phyloP scores from a whole-genome alignment of 2,888 invertebrate genomes.

The Coelopa pilipes region DNA sequence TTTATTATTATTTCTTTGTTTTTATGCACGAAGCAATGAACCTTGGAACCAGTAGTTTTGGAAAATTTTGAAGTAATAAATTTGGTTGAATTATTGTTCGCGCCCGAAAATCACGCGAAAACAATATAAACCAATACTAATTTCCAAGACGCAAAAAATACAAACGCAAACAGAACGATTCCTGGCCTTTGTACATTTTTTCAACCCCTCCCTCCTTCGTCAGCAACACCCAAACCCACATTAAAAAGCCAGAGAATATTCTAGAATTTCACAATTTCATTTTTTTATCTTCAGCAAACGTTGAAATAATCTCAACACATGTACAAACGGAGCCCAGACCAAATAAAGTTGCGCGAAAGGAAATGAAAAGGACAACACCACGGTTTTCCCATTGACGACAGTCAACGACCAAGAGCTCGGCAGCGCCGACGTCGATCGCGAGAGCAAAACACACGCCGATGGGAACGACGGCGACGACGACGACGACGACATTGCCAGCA shows the following conservation, averaged over 20 bases:
- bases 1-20: no score
- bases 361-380: slow-evolving; percentile 44
- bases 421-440: neutral
- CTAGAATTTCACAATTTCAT: slow-evolving; percentile 37
- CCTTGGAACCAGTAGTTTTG: no score
- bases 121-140: neutral
- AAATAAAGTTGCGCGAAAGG: slow-evolving; percentile 16
- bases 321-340: slow-evolving; percentile 16
- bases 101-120: no score
- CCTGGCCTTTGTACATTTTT: neutral
- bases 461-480: neutral
- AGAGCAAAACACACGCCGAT: neutral
- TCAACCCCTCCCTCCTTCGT: neutral
- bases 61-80: no score
- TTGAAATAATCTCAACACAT: slow-evolving; percentile 31
- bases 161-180: no score
- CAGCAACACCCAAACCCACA: neutral
- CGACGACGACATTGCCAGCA: neutral
- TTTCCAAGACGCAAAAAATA: neutral
- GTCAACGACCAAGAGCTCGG: neutral
- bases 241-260: neutral
- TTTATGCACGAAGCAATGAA: no score
- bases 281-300: slow-evolving; percentile 31
- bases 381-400: slow-evolving; percentile 31
- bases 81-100: no score